Conservation (phyloP, 2,113 vertebrate genomes). For the Aldabrachelys gigantea region DNA sequence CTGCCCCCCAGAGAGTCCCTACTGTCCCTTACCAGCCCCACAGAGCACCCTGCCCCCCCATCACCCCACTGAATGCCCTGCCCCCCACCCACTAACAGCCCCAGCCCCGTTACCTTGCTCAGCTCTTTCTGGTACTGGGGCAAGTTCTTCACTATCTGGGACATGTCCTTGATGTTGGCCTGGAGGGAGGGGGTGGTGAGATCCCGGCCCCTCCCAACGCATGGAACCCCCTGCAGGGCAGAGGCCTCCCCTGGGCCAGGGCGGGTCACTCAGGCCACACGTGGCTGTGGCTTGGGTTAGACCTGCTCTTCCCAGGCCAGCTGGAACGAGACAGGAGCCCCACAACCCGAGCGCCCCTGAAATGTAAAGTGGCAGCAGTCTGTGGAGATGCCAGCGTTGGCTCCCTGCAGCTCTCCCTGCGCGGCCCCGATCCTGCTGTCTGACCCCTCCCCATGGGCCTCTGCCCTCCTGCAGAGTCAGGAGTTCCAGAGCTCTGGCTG, state of each 20-base stretch:
- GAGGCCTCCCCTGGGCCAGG: neutral
- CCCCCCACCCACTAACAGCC: no score
- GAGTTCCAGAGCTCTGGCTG: no score
- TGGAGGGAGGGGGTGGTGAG: slow-evolving; percentile 19
- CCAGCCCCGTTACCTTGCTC: slow-evolving; percentile 78
- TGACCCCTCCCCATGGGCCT: no score
- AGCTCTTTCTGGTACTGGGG: slow-evolving; percentile 95
- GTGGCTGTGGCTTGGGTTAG: no score
- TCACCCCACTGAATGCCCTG: neutral
- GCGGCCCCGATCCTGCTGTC: no score
- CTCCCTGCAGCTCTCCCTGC: neutral
- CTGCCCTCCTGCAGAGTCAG: no score
- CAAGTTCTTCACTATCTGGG: slow-evolving; percentile 95
- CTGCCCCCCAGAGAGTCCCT: no score
- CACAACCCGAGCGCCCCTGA: no score
- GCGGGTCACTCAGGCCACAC: no score
- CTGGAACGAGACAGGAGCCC: neutral
- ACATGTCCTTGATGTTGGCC: slow-evolving; percentile 93
- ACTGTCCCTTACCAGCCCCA: neutral
- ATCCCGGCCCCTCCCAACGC: neutral
- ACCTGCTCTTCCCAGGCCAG: no score
- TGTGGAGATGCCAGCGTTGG: neutral
- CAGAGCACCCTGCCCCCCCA: neutral
- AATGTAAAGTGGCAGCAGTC: neutral
- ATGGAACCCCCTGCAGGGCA: neutral